These are phyloP conservation scores for Hypanus sabinus DNA, from an alignment of 2,113 vertebrate genomes.

Conservation along the genomic window DNA sequence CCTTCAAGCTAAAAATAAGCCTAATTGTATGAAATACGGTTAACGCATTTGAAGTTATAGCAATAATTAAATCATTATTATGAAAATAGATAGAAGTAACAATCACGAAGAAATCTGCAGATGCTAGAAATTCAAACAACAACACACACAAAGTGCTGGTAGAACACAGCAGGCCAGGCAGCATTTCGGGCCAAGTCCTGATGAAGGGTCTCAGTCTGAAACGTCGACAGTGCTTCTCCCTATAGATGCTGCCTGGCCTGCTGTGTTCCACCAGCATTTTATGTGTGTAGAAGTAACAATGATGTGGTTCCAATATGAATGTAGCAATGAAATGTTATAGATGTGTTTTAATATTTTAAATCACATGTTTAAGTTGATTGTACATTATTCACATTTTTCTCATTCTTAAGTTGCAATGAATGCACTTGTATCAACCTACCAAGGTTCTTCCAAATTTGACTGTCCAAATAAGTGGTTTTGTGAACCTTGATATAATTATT, in stretches of 20 bases:
- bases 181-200: too few species aligned
- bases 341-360: background rate
- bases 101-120: too few species aligned
- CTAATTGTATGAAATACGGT: background rate
- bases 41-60: background rate
- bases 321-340: background rate
- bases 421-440: background rate
- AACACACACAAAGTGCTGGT: too few species aligned
- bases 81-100: background rate
- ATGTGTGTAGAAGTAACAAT: too few species aligned
- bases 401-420: background rate
- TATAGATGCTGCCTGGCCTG: too few species aligned
- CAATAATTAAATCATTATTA: background rate
- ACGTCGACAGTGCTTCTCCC: too few species aligned
- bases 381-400: too few species aligned
- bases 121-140: too few species aligned
- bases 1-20: background rate
- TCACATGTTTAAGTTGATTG: background rate
- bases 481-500: background rate
- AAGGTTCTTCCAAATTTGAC: background rate
- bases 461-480: background rate
- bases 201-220: too few species aligned
- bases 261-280: too few species aligned
- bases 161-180: too few species aligned
- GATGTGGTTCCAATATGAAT: background rate